Evolutionary conservation across 2,113 vertebrate genomes (phyloP), one percentile per base, ranked within the genome.

Genomic region (Dendrocopos noguchii): DNA sequence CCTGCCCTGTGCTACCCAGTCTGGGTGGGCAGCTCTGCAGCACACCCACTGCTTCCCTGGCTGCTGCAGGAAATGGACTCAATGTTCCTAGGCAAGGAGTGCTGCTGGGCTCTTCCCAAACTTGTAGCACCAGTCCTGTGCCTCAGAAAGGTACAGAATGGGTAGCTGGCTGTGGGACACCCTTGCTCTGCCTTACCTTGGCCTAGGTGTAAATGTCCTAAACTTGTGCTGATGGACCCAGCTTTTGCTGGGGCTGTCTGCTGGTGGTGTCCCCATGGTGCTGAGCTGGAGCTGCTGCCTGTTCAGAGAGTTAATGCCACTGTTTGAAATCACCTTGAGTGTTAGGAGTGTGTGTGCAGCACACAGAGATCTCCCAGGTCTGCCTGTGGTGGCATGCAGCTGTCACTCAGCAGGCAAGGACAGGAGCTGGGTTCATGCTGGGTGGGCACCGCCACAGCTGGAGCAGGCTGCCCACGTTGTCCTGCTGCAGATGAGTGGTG

Each of bases 71-170:
- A 50, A 55, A 7, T 1, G 1, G 63, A 39, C 7, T 2, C 3
- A 10, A 14, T 4, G 11, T n/a, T n/a, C 9, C 0, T 7, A 36
- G 50, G 63, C 12, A 1, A 3, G 12, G 34, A 3, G 24, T 5
- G 42, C 15, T 24, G 27, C 3, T 9, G 8, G 20, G 20, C 47
- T 53, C 28, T 50, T 44, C 7, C 59, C 47, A 7, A 3, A 5
- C 8, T 24, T 31, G 0, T 12, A 2, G 55, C 12, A 4, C 0
- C 3, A 17, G 9, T 12, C 0, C 0, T 12, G 6, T 34, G 18
- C 2, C 25, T 53, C 10, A 0, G n/a, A 34, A 36, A 47, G 15
- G n/a, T 5, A 1, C 4, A 17, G 59, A 3, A 2, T 1, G 5
- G 44, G 1, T 28, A 31, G 21, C 20, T 28, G 44, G 7, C 34